Base-by-base conservation (phyloP, 2,888 invertebrate genomes). In the Podotricha telesiphe region DNA sequence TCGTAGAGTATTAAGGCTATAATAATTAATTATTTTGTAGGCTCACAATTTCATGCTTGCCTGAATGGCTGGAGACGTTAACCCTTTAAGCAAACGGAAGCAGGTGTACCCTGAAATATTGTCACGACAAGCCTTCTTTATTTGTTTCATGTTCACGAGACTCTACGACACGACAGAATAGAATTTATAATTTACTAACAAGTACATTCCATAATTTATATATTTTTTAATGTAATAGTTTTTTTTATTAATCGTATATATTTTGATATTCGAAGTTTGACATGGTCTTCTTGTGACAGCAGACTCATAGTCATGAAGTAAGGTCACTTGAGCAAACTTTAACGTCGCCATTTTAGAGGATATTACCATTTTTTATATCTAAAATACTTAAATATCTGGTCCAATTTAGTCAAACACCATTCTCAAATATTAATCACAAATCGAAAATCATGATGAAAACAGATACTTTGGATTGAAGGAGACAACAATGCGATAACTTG, bases 21-120 rank as follows among this genome's bases (percentile, higher is more conserved):
- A 55, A 34, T 55, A 55, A 55, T 55, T 34, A 55, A 55, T 55
- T 17, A 37, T 55, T 55, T 37, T 11, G 34, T 34, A 55, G 55
- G 55, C 55, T 37, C 34, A 55, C 55, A 55, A 55, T 55, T 55
- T 55, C 34, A 34, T 37, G 53, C n/a, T 53, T 34, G 17, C 34
- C 55, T 2, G 34, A 37, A 37, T 37, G 37, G 37, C n/a, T 55
- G 11, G 11, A 37, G 17, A 6, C 55, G 19, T 45, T 59, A 45
- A 45, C 42, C 58, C 59, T 22, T 40, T 45, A n/a, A 59, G 22
- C 45, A 59, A 22, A n/a, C 45, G 59, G 45, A 59, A 59, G 59
- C 59, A 59, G 59, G 59, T 59, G 59, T 22, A 45, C 17, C 8
- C 10, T 59, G 59, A 59, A 59, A 59, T 58, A 42, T 58, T n/a